phyloP scores from a whole-genome alignment of 2,113 vertebrate genomes.

The Butorides virescens region DNA sequence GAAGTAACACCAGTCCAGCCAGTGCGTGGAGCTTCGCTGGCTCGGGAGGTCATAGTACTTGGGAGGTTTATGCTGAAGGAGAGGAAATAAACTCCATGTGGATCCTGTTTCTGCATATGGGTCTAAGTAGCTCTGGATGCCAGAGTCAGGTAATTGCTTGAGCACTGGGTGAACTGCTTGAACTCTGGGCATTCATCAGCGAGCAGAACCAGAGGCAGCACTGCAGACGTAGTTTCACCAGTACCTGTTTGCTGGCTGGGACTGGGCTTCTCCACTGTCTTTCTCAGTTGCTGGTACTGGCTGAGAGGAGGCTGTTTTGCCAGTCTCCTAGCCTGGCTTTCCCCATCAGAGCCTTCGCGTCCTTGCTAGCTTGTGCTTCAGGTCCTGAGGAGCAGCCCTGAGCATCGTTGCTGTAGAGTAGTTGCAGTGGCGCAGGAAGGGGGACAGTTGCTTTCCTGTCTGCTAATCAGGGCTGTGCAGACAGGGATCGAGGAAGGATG shows the following conservation, averaged over 20 bases:
- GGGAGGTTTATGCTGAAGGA: background rate
- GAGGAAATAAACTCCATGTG: background rate
- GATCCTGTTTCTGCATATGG: background rate
- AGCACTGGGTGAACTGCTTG: background rate
- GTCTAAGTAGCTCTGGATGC: background rate
- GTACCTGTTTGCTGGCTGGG: background rate
- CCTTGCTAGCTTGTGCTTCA: background rate
- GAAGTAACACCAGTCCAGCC: background rate
- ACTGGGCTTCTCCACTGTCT: background rate
- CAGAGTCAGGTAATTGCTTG: background rate
- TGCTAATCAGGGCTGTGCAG: constrained; percentile 56
- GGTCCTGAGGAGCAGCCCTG: fast-evolving
- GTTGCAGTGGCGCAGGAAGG: background rate
- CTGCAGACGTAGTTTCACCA: background rate
- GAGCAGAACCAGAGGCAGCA: background rate
- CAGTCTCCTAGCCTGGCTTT: background rate
- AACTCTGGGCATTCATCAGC: background rate
- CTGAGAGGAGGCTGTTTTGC: background rate
- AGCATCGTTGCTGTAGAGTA: background rate
- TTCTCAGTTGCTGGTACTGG: background rate
- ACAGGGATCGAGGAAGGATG: constrained; percentile 55
- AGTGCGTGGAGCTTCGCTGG: background rate
- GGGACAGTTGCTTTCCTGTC: constrained; percentile 57
- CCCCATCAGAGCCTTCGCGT: background rate
- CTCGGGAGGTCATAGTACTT: background rate